Percentiles rank a stretch among this genome's conserved stretches.
Conservation (phyloP, 2,113 vertebrate genomes). For the Laterallus jamaicensis region DNA sequence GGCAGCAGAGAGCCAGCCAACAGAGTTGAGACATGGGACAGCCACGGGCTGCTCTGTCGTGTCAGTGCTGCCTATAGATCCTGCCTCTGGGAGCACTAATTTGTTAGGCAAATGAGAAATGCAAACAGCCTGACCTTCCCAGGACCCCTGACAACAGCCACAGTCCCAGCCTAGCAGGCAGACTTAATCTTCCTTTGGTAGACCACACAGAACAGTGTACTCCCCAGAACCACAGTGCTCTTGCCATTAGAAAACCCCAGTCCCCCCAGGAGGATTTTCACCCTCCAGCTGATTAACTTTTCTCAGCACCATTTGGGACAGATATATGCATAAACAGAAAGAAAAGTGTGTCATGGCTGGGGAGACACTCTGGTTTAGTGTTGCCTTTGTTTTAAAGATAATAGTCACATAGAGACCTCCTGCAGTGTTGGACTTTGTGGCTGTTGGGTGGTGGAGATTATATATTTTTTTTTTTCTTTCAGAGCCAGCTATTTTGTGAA, state of each 20-base stretch:
- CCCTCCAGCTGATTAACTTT: neutral
- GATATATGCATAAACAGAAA: neutral
- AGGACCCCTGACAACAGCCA: neutral
- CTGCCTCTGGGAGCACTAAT: neutral
- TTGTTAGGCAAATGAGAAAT: neutral
- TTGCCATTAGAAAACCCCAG: neutral
- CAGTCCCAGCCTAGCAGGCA: neutral
- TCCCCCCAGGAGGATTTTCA: neutral
- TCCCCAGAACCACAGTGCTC: neutral
- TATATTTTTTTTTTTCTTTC: neutral
- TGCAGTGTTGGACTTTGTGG: neutral
- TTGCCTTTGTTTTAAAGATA: neutral
- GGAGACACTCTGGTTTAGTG: neutral
- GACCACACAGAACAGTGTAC: fast-evolving
- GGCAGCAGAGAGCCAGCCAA: neutral
- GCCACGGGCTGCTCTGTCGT: neutral
- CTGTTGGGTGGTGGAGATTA: neutral
- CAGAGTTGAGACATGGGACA: neutral
- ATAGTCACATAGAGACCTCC: neutral
- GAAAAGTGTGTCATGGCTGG: neutral
- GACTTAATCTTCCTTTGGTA: conserved; percentile 20
- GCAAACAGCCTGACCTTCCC: neutral
- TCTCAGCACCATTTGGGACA: neutral
- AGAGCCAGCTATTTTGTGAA: neutral
- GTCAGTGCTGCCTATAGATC: neutral